Conservation (phyloP, 2,888 invertebrate genomes). For the Lithophane semibrunnea region DNA sequence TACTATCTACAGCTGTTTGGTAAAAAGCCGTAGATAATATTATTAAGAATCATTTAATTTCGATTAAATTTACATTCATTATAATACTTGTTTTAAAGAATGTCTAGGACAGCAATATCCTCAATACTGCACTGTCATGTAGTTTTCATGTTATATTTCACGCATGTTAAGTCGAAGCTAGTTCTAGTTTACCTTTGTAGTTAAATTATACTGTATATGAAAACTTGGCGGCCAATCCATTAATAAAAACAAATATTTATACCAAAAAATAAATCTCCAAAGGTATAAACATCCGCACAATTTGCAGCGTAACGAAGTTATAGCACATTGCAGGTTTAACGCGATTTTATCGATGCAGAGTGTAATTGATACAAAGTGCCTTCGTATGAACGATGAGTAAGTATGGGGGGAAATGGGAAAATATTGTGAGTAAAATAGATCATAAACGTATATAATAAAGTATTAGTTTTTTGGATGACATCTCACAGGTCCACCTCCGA, state of each 20-base stretch:
- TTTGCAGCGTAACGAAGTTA: conserved; percentile 30
- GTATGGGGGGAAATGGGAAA: background rate
- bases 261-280: background rate
- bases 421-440: background rate
- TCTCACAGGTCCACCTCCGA: too few species aligned
- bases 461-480: background rate
- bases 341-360: conserved; percentile 31
- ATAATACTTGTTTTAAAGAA: background rate
- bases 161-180: background rate
- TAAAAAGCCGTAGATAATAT: background rate
- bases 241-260: background rate
- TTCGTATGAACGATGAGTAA: background rate
- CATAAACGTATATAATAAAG: too few species aligned
- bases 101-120: background rate
- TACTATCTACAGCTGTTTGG: background rate
- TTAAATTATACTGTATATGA: background rate
- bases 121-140: background rate
- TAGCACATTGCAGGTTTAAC: conserved; percentile 25
- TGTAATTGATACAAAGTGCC: conserved; percentile 42
- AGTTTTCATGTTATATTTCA: background rate
- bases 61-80: too few species aligned
- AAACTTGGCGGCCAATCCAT: background rate
- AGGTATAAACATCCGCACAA: conserved; percentile 6
- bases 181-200: background rate
- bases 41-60: too few species aligned